These are phyloP conservation scores for Microcaecilia unicolor DNA, from an alignment of 2,797 vertebrate species.

Conservation along the genomic window DNA sequence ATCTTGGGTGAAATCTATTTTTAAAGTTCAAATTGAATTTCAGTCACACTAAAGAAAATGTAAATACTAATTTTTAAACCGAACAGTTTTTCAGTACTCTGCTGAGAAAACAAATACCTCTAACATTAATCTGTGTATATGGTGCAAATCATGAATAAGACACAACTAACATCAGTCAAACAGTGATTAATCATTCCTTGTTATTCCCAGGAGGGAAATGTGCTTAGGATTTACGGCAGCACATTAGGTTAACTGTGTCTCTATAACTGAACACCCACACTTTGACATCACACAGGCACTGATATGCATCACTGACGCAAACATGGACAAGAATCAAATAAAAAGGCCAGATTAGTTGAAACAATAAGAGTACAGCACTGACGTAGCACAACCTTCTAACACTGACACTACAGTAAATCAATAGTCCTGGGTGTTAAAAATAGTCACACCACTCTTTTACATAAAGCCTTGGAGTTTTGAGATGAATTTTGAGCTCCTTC, in stretches of 20 bases:
- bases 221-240: conserved; percentile 47
- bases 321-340: conserved; percentile 66
- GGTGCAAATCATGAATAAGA: conserved; percentile 25
- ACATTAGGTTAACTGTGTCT: conserved; percentile 54
- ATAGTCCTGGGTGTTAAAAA: conserved; percentile 45
- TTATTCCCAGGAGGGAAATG: conserved; percentile 40
- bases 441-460: conserved; percentile 36
- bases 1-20: too few species aligned
- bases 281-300: conserved; percentile 72
- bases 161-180: conserved; percentile 49
- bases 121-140: conserved; percentile 28
- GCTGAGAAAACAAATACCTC: conserved; percentile 17
- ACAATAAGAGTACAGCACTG: conserved; percentile 27
- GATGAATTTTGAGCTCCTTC: conserved; percentile 25
- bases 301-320: conserved; percentile 73
- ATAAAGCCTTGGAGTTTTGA: conserved; percentile 10
- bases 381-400: conserved; percentile 38
- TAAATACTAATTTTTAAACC: neutral
- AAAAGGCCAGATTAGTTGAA: conserved; percentile 56
- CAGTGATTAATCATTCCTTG: conserved; percentile 51
- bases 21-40: too few species aligned
- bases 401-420: conserved; percentile 38
- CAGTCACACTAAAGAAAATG: too few species aligned
- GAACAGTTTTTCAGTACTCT: conserved; percentile 1
- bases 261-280: conserved; percentile 56